These are phyloP conservation scores for Anolis apletophallus DNA, from an alignment of 2,797 vertebrate genomes.

Conservation along the genomic window DNA sequence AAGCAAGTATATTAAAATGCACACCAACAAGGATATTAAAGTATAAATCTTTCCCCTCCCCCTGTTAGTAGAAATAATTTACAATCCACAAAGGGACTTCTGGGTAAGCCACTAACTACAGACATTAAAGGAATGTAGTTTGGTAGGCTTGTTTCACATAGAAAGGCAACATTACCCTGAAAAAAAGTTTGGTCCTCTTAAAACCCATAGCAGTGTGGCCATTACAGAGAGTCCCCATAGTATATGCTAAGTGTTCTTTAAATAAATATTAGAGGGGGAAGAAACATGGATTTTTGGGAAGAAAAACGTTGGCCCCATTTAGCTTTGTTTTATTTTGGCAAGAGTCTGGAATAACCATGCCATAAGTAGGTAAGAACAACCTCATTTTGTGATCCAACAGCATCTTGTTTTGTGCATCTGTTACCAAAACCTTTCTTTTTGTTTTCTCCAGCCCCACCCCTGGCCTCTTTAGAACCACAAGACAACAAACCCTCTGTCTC, in stretches of 20 bases:
- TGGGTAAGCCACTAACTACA: constrained; percentile 80
- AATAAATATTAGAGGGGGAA: constrained; percentile 50
- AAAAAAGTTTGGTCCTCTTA: constrained; percentile 85
- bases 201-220: constrained; percentile 78
- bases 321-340: constrained; percentile 60
- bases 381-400: constrained; percentile 53
- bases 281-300: constrained; percentile 47
- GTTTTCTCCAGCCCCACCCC: constrained; percentile 52
- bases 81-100: constrained; percentile 78
- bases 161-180: constrained; percentile 83
- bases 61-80: constrained; percentile 80
- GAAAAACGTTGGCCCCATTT: constrained; percentile 70
- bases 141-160: constrained; percentile 82
- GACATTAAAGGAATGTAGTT: constrained; percentile 84
- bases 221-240: constrained; percentile 73
- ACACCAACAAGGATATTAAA: constrained; percentile 78
- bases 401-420: constrained; percentile 65
- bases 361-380: constrained; percentile 56
- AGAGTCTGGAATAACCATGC: constrained; percentile 68
- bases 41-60: constrained; percentile 76
- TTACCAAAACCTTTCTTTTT: constrained; percentile 65
- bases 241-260: constrained; percentile 61
- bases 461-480: constrained; percentile 63
- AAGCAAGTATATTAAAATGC: constrained; percentile 81
- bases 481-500: constrained; percentile 69